Evolutionary conservation across 2,888 invertebrate genomes (phyloP), one percentile per base, ranked within the genome.

Genomic region (Iphiclides podalirius): DNA sequence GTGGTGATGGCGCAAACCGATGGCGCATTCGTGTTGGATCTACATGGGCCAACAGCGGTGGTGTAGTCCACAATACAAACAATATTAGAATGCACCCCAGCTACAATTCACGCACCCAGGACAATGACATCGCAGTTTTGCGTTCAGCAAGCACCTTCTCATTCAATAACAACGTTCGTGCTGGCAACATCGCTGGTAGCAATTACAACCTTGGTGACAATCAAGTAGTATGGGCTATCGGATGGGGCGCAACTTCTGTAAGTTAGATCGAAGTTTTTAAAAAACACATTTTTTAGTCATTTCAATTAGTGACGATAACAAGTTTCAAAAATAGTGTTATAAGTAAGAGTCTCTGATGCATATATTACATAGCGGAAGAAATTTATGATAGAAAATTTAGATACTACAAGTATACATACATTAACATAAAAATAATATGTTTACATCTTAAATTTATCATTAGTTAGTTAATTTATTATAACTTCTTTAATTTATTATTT

Each of bases 181-280:
- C 70, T 0, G 74, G 51, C 6, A 52, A 49, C n/a, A 66, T 74
- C 8, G 69, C 73, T 48, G 44, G 31, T 12, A 1, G 12, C n/a
- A 37, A 37, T 13, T 45, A 45, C 11, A 45, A 45, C 28, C 37
- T 72, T 3, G 60, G n/a, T 9, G 76, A 75, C 41, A 64, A 70
- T 47, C 58, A 64, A 50, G 58, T 48, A 0, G 73, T 75, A 3
- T 70, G 66, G 67, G 72, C 73, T 13, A 53, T 65, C 20, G 75
- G 75, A 52, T 75, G 75, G 75, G 75, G 75, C 1, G 31, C 54
- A 4, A 62, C 50, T 17, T 56, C 55, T 7, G 71, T 72, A 55
- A 65, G 67, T 64, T 20, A 26, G n/a, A n/a, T n/a, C n/a, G n/a
- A n/a, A n/a, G n/a, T n/a, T n/a, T n/a, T n/a, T n/a, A n/a, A n/a